These are phyloP conservation scores for Platyscelio sp. DNA, from an alignment of 2,888 invertebrate species.

Conservation along the genomic window DNA sequence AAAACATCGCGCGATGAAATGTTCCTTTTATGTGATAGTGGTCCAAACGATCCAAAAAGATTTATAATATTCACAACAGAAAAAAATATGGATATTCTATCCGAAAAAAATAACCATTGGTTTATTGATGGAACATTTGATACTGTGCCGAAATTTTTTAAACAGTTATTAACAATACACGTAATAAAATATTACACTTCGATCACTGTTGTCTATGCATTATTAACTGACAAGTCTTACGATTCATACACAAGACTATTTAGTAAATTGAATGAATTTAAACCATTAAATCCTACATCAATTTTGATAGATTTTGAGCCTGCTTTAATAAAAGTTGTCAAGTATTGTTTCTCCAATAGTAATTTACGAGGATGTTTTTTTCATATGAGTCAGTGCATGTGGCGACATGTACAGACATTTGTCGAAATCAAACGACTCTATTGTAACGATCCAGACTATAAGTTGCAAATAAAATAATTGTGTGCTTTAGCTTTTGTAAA, in stretches of 20 bases:
- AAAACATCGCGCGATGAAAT: not conserved
- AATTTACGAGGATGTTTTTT: not conserved
- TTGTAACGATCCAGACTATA: too few relatives aligned
- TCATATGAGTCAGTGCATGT: not conserved
- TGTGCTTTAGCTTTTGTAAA: too few relatives aligned
- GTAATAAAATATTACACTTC: not conserved
- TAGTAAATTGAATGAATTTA: not conserved
- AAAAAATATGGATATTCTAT: not conserved
- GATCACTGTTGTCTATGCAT: not conserved
- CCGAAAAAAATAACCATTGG: not conserved
- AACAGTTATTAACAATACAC: not conserved
- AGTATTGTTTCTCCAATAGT: not conserved
- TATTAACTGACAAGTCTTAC: not conserved
- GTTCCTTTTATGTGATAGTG: not conserved
- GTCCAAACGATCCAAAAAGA: not conserved
- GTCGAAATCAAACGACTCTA: not conserved
- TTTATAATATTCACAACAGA: not conserved
- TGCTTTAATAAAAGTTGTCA: not conserved
- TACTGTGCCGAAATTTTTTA: not conserved
- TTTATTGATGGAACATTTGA: constrained; percentile 4
- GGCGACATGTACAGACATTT: too few relatives aligned
- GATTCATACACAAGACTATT: not conserved
- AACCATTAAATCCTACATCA: not conserved
- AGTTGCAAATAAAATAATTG: too few relatives aligned
- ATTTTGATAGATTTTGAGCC: not conserved